Base-by-base conservation (phyloP, 2,888 invertebrate genomes). In the Coelinius sp. region DNA sequence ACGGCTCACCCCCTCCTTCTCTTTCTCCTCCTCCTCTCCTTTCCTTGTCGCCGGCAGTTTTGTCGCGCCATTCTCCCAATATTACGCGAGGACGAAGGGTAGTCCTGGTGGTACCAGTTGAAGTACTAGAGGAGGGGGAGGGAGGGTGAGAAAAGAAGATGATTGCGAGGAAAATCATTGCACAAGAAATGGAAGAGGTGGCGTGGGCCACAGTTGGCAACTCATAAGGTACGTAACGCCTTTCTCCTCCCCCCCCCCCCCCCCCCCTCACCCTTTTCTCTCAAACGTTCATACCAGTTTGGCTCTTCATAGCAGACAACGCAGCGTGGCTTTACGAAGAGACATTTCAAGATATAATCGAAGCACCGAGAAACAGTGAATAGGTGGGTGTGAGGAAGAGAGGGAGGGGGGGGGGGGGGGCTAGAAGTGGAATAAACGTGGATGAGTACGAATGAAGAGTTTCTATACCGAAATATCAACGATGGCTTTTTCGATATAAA, bases 131-230 rank as follows among this genome's bases (percentile, higher is more conserved):
- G n/a, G 79, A 76, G 75, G 75, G 20, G 67, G 70, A 46, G 69
- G 63, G 70, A 59, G 46, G 64, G 79, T 66, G 59, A 71, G 46
- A 73, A 72, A 76, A 78, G 77, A 75, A 76, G 81, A 84, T 88
- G 88, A 89, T 89, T 88, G 88, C 88, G 87, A 88, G 84, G 83
- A 86, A n/a, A 87, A 86, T 88, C 88, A 89, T 89, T 87, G 88
- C 87, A 84, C n/a, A 38, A 85, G 85, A 85, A 88, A 88, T 87
- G 85, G 87, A 88, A 86, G 86, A 86, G 88, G 86, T 88, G 87
- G 86, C 86, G 83, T n/a, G 41, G n/a, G 46, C n/a, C 46, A 49
- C 84, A 84, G 85, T 85, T 85, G 84, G 80, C 79, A 85, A 86
- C 86, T 86, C 84, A 84, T 84, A 85, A 85, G 84, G 72, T 75